Conservation (phyloP, 2,797 vertebrate species). For the Hozukius guyotensis region DNA sequence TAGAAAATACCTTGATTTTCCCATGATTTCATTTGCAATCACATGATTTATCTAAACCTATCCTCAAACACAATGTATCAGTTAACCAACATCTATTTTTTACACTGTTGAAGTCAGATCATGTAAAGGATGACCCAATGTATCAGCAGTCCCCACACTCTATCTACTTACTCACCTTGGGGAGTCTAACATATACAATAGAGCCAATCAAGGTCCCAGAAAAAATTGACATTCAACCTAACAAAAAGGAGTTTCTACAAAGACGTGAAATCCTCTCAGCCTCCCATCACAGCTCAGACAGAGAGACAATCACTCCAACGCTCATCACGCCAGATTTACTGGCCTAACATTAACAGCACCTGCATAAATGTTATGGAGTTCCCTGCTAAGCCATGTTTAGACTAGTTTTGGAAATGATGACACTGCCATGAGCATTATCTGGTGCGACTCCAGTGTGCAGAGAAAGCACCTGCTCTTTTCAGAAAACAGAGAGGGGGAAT, state of each 20-base stretch:
- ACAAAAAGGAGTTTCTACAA: neutral
- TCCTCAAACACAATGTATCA: neutral
- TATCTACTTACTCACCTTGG: neutral
- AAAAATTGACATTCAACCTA: neutral
- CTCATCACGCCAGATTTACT: conserved; percentile 63
- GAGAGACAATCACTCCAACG: conserved; percentile 43
- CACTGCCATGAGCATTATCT: conserved; percentile 45
- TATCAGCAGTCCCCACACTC: neutral
- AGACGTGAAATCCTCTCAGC: conserved; percentile 4
- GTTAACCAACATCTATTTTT: neutral
- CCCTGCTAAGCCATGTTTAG: conserved; percentile 70
- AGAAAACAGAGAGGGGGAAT: neutral
- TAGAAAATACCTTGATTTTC: neutral
- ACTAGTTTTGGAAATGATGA: conserved; percentile 67
- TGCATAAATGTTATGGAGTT: conserved; percentile 66
- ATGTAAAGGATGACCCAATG: neutral
- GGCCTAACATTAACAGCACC: conserved; percentile 77
- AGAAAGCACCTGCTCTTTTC: conserved; percentile 46
- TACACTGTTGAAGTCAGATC: neutral
- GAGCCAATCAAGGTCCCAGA: neutral
- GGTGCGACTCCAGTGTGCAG: conserved; percentile 21
- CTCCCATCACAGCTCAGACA: conserved; percentile 11
- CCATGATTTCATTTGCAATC: neutral
- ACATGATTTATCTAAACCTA: neutral
- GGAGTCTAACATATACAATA: neutral